Evolutionary conservation across 2,113 vertebrate species (phyloP), one percentile per base, ranked within the genome.

Genomic region (Aplodontia rufa): DNA sequence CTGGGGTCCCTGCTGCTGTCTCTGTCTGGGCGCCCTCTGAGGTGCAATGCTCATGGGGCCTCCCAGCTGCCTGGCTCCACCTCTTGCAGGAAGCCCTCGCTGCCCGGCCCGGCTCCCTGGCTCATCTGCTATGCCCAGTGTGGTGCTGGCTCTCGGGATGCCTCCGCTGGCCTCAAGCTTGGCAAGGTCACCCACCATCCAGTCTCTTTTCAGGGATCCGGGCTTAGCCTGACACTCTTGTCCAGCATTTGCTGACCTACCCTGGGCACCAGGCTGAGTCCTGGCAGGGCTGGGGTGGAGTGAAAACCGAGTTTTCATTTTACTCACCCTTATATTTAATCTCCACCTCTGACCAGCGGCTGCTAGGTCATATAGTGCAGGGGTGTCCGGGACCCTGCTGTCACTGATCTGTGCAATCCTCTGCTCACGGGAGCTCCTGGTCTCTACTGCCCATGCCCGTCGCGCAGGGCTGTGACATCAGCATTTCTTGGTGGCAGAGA

Each of bases 391-490:
- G 7, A 2, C 5, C 28, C 0, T 12, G 51, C 11, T 24, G 28
- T 37, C 4, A 2, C 80, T 62, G 4, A 28, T 30, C 26, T 4
- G 53, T 12, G 11, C 22, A 1, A 1, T 14, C 32, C 19, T 64
- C 37, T 5, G 3, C 32, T 0, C 0, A 1, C 42, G 35, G 45
- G 32, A 42, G 6, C 28, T 22, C 17, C 26, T 0, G 11, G 12
- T 47, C 37, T 47, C 6, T 0, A 16, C 7, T 1, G 45, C 20
- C 13, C 3, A 7, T 0, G 1, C 4, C 12, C 81, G 19, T 30
- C 0, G 2, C 53, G 20, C 40, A 6, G 42, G n/a, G 26, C 9
- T 40, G 8, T 37, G 16, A 26, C 19, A 20, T 17, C 1, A 8
- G 37, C 8, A 0, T 20, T 35, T 58, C 78, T 8, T 1, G 1